phyloP scores from a whole-genome alignment of 2,113 vertebrate species.

The Gymnobelideus leadbeateri region DNA sequence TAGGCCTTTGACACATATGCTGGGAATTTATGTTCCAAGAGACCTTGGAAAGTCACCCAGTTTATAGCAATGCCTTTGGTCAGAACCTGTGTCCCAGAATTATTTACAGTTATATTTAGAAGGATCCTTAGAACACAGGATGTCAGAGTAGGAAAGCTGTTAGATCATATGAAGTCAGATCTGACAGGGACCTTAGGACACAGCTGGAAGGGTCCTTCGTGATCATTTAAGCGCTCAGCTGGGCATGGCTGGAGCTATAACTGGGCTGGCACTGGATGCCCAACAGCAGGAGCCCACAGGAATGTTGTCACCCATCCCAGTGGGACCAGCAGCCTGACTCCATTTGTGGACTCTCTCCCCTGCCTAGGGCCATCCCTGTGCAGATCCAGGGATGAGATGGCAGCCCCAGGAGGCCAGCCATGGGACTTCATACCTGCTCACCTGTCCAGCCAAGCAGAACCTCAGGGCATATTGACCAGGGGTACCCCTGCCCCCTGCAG shows the following conservation, averaged over 20 bases:
- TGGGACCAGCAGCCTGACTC: neutral
- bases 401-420: neutral
- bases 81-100: neutral
- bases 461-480: neutral
- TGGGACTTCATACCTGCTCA: neutral
- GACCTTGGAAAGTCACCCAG: constrained; percentile 43
- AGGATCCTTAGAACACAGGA: neutral
- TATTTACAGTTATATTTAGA: neutral
- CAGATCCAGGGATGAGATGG: neutral
- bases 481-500: neutral
- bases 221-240: neutral
- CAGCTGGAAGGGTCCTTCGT: neutral
- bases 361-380: neutral
- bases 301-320: neutral
- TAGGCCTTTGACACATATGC: neutral
- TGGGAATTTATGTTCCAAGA: constrained; percentile 11
- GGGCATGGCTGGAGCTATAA: neutral
- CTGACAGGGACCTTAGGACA: neutral
- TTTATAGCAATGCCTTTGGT: neutral
- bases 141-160: neutral
- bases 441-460: neutral
- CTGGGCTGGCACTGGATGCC: neutral
- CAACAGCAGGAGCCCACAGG: neutral
- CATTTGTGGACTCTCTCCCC: neutral
- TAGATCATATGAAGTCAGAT: neutral